Conservation (phyloP, 1,140 invertebrate genomes). For the Calliphora vicina region DNA sequence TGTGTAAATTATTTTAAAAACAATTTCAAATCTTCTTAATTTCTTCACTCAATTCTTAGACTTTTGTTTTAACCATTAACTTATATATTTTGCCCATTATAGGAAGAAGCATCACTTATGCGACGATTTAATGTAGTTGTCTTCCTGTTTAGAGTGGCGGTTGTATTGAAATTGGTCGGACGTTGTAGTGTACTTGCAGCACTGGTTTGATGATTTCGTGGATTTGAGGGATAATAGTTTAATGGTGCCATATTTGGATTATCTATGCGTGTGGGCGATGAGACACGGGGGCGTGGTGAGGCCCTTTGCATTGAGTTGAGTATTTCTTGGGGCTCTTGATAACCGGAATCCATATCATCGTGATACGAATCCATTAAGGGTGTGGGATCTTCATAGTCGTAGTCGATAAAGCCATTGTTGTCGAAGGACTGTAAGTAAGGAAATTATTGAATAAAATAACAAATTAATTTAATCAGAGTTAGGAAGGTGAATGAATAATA, state of each 20-base stretch:
- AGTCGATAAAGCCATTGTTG: slow-evolving; percentile 78
- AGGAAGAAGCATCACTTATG: slow-evolving; percentile 70
- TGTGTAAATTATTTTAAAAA: not conserved
- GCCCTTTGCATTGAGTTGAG: slow-evolving; percentile 66
- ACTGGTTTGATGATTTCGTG: slow-evolving; percentile 54
- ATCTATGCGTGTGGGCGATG: slow-evolving; percentile 81
- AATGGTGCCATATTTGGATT: slow-evolving; percentile 79
- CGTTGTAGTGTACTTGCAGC: slow-evolving; percentile 44
- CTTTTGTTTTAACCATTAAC: not conserved
- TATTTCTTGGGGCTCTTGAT: slow-evolving; percentile 64
- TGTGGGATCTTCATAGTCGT: slow-evolving; percentile 75
- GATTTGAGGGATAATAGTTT: slow-evolving; percentile 70
- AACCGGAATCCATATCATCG: slow-evolving; percentile 67
- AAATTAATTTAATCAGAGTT: no score
- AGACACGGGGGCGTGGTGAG: slow-evolving; percentile 68
- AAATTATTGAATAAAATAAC: not conserved
- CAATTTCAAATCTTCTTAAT: not conserved
- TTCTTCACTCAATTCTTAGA: not conserved
- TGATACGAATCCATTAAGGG: slow-evolving; percentile 77
- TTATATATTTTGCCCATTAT: slow-evolving; percentile 61
- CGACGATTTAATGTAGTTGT: slow-evolving; percentile 67
- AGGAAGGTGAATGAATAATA: no score
- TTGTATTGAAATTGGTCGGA: slow-evolving; percentile 43
- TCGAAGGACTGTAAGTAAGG: slow-evolving; percentile 68
- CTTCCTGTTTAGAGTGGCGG: slow-evolving; percentile 64